phyloP scores from a whole-genome alignment of 1,140 invertebrate species.

The Drosophila varians region DNA sequence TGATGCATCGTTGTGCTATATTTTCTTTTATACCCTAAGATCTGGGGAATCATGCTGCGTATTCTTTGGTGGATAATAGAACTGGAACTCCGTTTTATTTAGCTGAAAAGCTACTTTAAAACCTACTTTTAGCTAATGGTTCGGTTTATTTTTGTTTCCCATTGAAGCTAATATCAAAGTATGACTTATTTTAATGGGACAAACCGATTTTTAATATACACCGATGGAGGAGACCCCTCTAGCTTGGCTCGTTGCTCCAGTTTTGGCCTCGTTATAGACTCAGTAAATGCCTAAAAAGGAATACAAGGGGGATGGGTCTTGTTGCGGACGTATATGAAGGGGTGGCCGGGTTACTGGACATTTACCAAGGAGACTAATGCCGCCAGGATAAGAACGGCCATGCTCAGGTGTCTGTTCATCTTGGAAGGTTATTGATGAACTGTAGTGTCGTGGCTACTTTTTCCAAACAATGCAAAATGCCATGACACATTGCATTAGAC shows the following conservation, averaged over 20 bases:
- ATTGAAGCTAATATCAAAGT: not conserved
- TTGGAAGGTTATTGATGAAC: not conserved
- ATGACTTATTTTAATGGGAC: no score
- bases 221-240: not conserved
- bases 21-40: slow-evolving; percentile 22
- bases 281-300: not conserved
- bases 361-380: not conserved
- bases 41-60: not conserved
- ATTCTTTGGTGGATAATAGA: not conserved
- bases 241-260: not conserved
- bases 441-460: not conserved
- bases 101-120: no score
- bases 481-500: not conserved
- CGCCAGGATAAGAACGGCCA: not conserved
- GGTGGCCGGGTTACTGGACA: not conserved
- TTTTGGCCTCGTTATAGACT: not conserved
- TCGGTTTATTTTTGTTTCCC: not conserved
- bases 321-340: slow-evolving; percentile 9
- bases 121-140: no score
- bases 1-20: slow-evolving; percentile 50
- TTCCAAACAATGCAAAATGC: not conserved
- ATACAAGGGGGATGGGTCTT: not conserved
- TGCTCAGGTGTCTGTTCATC: not conserved
- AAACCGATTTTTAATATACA: not conserved
- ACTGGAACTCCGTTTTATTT: not conserved